Evolutionary conservation across 2,888 invertebrate species (phyloP), one percentile per base, ranked within the genome.

Genomic region (Gari tellinella): DNA sequence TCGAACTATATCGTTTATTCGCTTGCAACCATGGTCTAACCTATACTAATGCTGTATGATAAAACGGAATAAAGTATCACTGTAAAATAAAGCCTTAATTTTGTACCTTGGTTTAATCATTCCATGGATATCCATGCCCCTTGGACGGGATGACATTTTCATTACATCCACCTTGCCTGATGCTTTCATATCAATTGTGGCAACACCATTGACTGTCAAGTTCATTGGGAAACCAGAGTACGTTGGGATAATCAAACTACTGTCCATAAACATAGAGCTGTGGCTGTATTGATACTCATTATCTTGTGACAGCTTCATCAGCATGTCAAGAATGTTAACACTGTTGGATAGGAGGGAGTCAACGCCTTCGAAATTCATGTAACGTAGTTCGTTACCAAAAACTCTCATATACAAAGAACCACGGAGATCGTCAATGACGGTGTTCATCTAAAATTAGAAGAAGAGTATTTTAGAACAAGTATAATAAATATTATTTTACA

Each of bases 241-340:
- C 31, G 96, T 95, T 0, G 98, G 97, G 0, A 97, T 94, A 4
- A 95, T 95, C 91, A 97, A 96, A 19, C 95, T 95, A 7, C 96
- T 95, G 92, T 99, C 98, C 68, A 98, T 93, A 90, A 98, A 95
- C 90, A 97, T 94, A 0, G 95, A 94, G 1, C 96, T 96, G 91
- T 97, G 96, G 31, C 80, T 85, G 63, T 80, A 83, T 31, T 81
- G 70, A 53, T 85, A 83, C 15, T 86, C 83, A 10, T 80, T 76
- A n/a, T 86, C 80, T 45, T 87, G 84, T 14, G 83, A 68, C 37
- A 88, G 58, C 31, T 75, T 78, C 62, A 77, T 80, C 21, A 85
- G 48, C 26, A 84, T 56, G 17, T 86, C 85, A 5, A 86, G 62
- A 49, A 85, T 55, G 58, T 81, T 86, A 45, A 76, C 69, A 37